Percentiles rank a stretch among this genome's conserved stretches.
These are phyloP conservation scores for Poecile montanus DNA, from an alignment of 2,797 vertebrate species.

Conservation along the genomic window DNA sequence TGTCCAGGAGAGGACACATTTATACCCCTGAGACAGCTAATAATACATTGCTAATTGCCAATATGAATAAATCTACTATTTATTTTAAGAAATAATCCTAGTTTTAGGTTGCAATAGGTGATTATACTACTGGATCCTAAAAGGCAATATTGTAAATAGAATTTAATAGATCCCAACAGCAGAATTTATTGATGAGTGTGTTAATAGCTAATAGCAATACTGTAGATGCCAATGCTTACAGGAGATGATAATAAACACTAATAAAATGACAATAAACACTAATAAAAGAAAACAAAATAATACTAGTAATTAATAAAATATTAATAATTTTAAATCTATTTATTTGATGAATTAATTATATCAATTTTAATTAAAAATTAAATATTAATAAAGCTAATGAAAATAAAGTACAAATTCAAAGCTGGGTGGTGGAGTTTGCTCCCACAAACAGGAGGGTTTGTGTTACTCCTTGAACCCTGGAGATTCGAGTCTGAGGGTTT, in stretches of 20 bases:
- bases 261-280: not conserved
- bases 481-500: fast-evolving
- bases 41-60: not conserved
- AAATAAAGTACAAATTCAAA: not conserved
- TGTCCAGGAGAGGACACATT: not conserved
- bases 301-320: not conserved
- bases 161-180: not conserved
- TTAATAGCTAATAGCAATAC: not conserved
- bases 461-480: not conserved
- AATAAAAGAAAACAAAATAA: not conserved
- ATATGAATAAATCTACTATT: not conserved
- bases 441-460: not conserved
- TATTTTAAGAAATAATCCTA: fast-evolving
- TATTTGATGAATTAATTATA: too few species aligned
- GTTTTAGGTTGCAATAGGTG: not conserved
- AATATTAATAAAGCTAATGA: too few species aligned
- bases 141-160: not conserved
- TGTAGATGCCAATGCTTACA: too few species aligned
- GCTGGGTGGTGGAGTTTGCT: too few species aligned
- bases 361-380: too few species aligned
- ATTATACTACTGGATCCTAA: not conserved
- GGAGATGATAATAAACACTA: not conserved
- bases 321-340: not conserved
- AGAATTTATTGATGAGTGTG: not conserved
- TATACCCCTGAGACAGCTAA: not conserved